phyloP scores from a whole-genome alignment of 2,113 vertebrate genomes.

The Aviceda subcristata region DNA sequence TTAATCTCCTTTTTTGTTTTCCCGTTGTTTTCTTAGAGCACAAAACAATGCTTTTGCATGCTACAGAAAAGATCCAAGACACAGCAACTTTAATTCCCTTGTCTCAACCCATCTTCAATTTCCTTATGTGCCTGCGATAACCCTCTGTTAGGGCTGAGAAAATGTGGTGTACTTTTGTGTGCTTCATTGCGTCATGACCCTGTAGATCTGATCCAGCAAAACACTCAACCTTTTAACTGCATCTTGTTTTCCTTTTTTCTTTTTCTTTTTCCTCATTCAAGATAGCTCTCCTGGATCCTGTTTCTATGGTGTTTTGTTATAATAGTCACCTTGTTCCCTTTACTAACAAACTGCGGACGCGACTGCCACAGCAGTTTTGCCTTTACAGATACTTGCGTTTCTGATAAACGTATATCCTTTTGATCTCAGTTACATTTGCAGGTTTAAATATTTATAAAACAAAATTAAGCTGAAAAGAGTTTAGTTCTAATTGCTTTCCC shows the following conservation, averaged over 20 bases:
- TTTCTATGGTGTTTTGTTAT: neutral
- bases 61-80: neutral
- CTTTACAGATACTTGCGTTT: neutral
- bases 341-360: rapidly evolving
- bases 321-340: neutral
- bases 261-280: neutral
- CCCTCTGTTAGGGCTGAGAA: neutral
- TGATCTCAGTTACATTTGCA: neutral
- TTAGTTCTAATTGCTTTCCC: neutral
- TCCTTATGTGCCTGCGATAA: neutral
- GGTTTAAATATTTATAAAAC: neutral
- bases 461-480: neutral
- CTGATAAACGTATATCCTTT: neutral
- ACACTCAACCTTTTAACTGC: neutral
- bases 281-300: neutral
- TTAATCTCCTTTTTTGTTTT: neutral
- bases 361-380: neutral
- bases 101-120: neutral
- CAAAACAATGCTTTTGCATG: neutral
- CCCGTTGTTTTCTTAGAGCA: neutral
- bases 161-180: neutral
- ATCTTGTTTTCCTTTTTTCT: neutral
- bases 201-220: neutral
- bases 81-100: neutral
- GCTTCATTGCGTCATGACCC: neutral